Base-by-base conservation (phyloP, 1,140 invertebrate genomes). In the Drosophila obscura region DNA sequence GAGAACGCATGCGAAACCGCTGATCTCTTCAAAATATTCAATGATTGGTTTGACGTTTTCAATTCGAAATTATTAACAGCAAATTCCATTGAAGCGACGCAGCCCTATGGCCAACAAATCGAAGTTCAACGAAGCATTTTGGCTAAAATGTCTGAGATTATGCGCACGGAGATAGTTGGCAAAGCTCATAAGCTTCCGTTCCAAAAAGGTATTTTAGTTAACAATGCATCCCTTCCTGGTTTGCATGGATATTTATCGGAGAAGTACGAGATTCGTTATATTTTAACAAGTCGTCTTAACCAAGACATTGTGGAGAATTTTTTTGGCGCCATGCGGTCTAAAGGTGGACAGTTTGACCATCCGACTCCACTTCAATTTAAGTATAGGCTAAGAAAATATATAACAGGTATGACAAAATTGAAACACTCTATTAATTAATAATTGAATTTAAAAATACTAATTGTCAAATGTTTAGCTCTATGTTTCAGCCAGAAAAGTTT, bases 111-210 rank as follows among this genome's bases (percentile, higher is more conserved):
- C n/a, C n/a, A n/a, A n/a, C n/a, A n/a, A n/a, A 11, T 52, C 4
- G 51, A 39, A 13, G n/a, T 39, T 4, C 16, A 41, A 41, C 57
- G 22, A 58, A 7, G 19, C n/a, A 45, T 45, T 7, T 64, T 64
- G 28, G 11, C 24, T 24, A 45, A 64, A 46, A 58, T 59, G 48
- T 52, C 59, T 5, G 48, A 61, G n/a, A 52, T 61, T 16, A 59
- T 59, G 57, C 24, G 57, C 5, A 22, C 26, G 2, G 46, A 50
- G 11, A 60, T 60, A 26, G 26, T 15, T 43, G 59, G 35, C 24
- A 13, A 41, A n/a, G 48, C 19, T 1, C 15, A 57, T 26, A 56
- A 7, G 28, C 61, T 60, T 5, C 7, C 55, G 4, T 66, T 60
- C n/a, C 63, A 66, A 50, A 44, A 44, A 52, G 60, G 35, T 5